Evolutionary conservation across 2,113 vertebrate genomes (phyloP).

Genomic region (Neomonachus schauinslandi): DNA sequence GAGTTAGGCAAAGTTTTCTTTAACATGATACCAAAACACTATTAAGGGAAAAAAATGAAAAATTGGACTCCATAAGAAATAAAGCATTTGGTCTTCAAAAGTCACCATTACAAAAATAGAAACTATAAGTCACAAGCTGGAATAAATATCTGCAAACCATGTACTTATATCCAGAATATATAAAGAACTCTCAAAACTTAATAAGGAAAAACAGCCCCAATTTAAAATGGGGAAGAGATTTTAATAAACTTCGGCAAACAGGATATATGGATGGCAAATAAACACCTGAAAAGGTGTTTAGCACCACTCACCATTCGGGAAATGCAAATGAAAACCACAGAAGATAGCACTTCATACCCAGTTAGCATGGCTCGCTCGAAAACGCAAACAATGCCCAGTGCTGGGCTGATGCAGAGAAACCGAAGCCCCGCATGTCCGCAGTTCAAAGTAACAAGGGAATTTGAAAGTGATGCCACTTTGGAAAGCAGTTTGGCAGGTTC

Average conservation of each 20-base stretch:
- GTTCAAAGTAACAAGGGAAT: background rate
- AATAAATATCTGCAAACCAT: background rate
- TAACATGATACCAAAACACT: background rate
- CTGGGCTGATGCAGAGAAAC: background rate
- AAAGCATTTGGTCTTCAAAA: background rate
- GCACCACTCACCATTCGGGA: rapidly evolving
- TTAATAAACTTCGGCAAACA: background rate
- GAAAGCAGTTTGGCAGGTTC: background rate
- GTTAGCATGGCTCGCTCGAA: background rate
- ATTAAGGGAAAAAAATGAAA: background rate
- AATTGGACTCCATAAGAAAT: background rate
- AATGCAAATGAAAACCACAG: rapidly evolving
- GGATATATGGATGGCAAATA: background rate
- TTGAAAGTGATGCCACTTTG: rapidly evolving
- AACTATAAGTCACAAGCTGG: background rate
- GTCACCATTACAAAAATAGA: background rate
- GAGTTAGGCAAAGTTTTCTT: background rate
- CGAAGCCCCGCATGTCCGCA: background rate
- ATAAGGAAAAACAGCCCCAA: background rate
- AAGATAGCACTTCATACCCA: rapidly evolving
- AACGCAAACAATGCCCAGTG: rapidly evolving
- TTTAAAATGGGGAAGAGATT: background rate
- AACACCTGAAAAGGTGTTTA: background rate
- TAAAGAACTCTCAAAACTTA: background rate
- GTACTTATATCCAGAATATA: background rate